Percentiles rank a stretch among this genome's conserved stretches.
Conservation (phyloP, 2,797 vertebrate species). For the Cuculus canorus region DNA sequence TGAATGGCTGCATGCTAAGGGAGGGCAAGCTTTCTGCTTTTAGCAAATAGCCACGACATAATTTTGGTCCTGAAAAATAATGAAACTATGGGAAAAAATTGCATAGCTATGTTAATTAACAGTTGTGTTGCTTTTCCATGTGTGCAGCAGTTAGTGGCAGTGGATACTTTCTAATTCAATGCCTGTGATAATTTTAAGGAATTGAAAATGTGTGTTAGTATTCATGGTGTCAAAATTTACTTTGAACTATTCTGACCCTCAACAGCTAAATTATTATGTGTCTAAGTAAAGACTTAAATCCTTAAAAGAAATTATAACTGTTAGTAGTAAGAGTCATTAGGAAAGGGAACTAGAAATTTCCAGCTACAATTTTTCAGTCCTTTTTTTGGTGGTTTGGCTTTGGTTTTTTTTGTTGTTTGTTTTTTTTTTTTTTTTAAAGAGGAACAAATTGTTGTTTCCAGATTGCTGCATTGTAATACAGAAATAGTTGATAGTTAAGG, state of each 20-base stretch:
- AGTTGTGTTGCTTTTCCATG: background rate
- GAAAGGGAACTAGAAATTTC: background rate
- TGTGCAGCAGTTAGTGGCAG: background rate
- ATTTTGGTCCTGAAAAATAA: background rate
- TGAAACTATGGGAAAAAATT: background rate
- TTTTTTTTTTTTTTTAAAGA: background rate
- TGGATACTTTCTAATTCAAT: background rate
- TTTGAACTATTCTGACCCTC: background rate
- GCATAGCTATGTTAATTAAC: background rate
- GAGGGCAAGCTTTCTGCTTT: background rate
- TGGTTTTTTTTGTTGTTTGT: background rate
- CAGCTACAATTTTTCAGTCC: background rate
- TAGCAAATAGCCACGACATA: background rate
- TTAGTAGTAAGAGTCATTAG: background rate
- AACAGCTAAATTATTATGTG: background rate
- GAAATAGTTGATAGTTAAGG: background rate
- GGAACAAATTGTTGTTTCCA: background rate
- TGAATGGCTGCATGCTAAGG: background rate
- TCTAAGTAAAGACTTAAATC: background rate
- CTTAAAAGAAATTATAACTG: background rate
- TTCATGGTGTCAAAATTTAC: background rate
- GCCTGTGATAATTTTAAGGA: background rate
- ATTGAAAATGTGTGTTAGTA: background rate
- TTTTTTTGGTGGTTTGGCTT: background rate
- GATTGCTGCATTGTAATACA: background rate